phyloP scores from a whole-genome alignment of 30 jellyfish, hydroid and myxozoan genomes.

The Aurelia aurita region DNA sequence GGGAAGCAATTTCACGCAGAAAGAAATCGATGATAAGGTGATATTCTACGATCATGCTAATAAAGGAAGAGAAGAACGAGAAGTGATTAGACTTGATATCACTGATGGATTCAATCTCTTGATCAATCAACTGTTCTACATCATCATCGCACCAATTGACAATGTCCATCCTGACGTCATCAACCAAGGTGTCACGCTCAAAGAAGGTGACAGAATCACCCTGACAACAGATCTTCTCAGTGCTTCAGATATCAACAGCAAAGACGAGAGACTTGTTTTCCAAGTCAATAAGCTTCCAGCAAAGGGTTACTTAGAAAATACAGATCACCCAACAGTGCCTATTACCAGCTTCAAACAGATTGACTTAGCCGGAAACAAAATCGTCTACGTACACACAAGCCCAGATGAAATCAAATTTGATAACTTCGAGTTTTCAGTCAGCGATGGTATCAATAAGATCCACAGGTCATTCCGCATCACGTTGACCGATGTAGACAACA shows the following conservation, averaged over 20 bases:
- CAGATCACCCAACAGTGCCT: conserved; percentile 92
- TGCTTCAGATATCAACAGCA: conserved; percentile 95
- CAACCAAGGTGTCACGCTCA: conserved; percentile 81
- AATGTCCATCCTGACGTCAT: conserved; percentile 91
- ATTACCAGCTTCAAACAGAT: conserved; percentile 89
- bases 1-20: conserved; percentile 93
- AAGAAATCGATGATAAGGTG: conserved; percentile 64
- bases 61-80: conserved; percentile 81
- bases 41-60: conserved; percentile 78
- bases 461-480: conserved; percentile 91
- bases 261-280: conserved; percentile 80
- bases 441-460: conserved; percentile 91
- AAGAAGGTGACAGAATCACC: conserved; percentile 82
- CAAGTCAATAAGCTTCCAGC: conserved; percentile 88
- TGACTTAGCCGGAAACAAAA: conserved; percentile 91
- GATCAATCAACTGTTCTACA: conserved; percentile 88
- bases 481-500: conserved; percentile 81
- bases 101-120: conserved; percentile 95
- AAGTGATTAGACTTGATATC: conserved; percentile 88
- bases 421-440: conserved; percentile 93
- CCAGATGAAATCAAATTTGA: conserved; percentile 89
- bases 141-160: conserved; percentile 89
- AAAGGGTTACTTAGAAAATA: conserved; percentile 83
- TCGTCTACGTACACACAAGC: conserved; percentile 89
- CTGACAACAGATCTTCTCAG: conserved; percentile 95